Percentiles rank a stretch among this genome's conserved stretches.
Conservation (phyloP, 2,888 invertebrate genomes). For the Microctonus hyperodae region DNA sequence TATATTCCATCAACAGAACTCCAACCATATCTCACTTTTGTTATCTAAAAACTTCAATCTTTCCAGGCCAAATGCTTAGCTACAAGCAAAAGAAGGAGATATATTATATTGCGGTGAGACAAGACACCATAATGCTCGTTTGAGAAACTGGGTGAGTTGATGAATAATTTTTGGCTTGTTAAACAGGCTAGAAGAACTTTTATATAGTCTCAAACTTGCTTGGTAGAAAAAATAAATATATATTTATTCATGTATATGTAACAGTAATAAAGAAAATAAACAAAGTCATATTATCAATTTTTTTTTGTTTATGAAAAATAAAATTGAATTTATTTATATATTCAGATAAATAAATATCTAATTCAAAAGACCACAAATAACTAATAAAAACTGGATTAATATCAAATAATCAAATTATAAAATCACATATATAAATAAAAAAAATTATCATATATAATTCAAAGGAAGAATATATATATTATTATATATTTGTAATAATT, state of each 20-base stretch:
- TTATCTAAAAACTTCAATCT: conserved; percentile 42
- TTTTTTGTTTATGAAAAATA: no score
- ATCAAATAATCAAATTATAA: no score
- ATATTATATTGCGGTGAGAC: not conserved
- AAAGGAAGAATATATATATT: no score
- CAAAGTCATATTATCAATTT: no score
- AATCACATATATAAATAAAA: no score
- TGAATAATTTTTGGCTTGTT: conserved; percentile 5
- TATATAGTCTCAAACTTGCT: not conserved
- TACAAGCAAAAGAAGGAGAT: not conserved
- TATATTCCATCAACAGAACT: conserved; percentile 3
- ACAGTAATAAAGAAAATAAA: not conserved
- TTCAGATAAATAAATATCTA: no score
- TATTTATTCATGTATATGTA: not conserved
- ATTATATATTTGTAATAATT: not conserved
- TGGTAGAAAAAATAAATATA: not conserved
- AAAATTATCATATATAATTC: not conserved
- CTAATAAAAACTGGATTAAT: no score
- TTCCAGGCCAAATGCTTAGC: conserved; percentile 39
- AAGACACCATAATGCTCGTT: not conserved
- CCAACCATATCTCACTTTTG: conserved; percentile 23
- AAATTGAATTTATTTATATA: no score
- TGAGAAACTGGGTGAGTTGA: conserved; percentile 4
- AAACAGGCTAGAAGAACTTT: not conserved
- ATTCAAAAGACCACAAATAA: no score